These are phyloP conservation scores for Dexiosoma caninum DNA, from an alignment of 2,888 invertebrate genomes.

Conservation along the genomic window DNA sequence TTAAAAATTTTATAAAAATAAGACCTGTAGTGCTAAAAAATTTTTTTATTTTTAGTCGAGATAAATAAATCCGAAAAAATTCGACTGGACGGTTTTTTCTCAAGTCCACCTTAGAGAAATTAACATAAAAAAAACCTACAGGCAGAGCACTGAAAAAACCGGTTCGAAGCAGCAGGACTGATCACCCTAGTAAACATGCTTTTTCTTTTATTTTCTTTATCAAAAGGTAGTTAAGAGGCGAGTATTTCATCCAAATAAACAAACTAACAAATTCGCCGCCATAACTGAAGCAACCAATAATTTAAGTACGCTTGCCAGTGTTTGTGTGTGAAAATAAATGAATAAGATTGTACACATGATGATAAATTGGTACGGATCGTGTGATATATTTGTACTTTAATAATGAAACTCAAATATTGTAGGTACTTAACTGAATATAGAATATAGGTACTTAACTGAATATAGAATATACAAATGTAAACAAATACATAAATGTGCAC, in stretches of 20 bases:
- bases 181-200: too few species aligned
- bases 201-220: background rate
- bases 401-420: background rate
- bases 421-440: background rate
- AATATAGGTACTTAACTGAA: background rate
- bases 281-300: conserved; percentile 26
- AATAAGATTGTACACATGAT: conserved; percentile 2
- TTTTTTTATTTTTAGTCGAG: too few species aligned
- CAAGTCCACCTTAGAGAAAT: too few species aligned
- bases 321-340: conserved; percentile 7
- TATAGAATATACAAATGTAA: background rate
- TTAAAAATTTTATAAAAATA: too few species aligned
- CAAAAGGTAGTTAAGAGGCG: background rate
- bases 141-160: too few species aligned
- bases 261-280: conserved; percentile 38
- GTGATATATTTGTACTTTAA: background rate
- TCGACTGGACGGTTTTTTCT: too few species aligned
- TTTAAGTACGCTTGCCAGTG: background rate
- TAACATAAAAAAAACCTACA: too few species aligned
- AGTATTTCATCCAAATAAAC: conserved; percentile 17
- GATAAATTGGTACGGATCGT: conserved; percentile 36
- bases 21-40: too few species aligned
- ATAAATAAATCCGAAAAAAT: too few species aligned
- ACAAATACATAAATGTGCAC: background rate
- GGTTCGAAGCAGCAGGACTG: too few species aligned